These are phyloP conservation scores for Lymantria dispar DNA, from an alignment of 2,888 invertebrate species.

Conservation along the genomic window DNA sequence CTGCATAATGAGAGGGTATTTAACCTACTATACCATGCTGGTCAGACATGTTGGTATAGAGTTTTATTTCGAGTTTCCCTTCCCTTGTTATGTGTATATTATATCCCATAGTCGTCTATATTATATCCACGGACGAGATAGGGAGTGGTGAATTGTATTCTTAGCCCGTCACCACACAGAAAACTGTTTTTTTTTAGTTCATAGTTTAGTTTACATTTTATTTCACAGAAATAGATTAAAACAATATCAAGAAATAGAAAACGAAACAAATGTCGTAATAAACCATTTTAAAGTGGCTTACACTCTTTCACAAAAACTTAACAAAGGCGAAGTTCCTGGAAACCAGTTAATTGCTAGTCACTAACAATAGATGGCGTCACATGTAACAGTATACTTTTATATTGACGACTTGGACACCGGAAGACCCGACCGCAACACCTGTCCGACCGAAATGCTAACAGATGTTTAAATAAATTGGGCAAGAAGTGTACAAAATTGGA, in stretches of 20 bases:
- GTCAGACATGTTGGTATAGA: too few species aligned
- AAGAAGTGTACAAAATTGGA: neutral
- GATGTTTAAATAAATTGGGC: neutral
- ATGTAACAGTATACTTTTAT: conserved; percentile 14
- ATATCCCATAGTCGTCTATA: too few species aligned
- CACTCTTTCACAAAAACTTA: neutral
- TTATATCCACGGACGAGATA: too few species aligned
- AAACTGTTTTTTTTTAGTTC: too few species aligned
- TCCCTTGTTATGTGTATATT: too few species aligned
- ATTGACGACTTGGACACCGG: conserved; percentile 10
- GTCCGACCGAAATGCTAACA: conserved; percentile 3
- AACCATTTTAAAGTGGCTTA: neutral
- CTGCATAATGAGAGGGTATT: too few species aligned
- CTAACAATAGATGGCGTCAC: conserved; percentile 18
- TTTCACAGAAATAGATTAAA: neutral
- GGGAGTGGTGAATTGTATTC: too few species aligned
- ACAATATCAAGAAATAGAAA: neutral
- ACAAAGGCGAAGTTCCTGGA: conserved; percentile 6
- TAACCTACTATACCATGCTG: too few species aligned
- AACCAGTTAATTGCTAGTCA: conserved; percentile 18
- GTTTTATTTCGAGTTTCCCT: too few species aligned
- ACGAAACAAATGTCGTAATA: too few species aligned
- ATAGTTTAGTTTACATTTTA: neutral
- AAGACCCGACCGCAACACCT: conserved; percentile 29
- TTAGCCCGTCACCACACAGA: too few species aligned